Evolutionary conservation across 2,797 vertebrate genomes (phyloP), one percentile per base, ranked within the genome.

Genomic region (Tapera naevia): DNA sequence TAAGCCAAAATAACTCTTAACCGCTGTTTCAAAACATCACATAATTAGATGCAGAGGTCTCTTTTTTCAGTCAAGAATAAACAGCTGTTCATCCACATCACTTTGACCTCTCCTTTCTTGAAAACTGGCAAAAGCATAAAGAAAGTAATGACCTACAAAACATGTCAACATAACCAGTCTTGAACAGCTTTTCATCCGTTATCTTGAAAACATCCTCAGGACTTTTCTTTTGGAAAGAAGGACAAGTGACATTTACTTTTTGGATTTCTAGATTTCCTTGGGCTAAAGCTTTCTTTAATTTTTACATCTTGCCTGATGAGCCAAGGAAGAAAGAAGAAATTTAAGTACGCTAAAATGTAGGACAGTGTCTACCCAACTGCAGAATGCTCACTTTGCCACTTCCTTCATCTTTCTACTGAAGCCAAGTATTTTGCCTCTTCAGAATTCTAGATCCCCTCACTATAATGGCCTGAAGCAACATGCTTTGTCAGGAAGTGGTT

Each of bases 91-190:
- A 1, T 8, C 60, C 32, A 30, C 23, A 70, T 89, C 5, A 60
- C 60, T 95, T 56, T 60, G 57, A 80, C 13, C 46, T 83, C 28
- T 61, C 27, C 46, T 60, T 48, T 66, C n/a, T 4, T 80, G 51
- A 93, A 89, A 85, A 76, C 6, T 46, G 37, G 35, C 53, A 76
- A 85, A 80, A 71, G 35, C 18, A 32, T 85, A 45, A 88, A 64
- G 19, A 73, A 88, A 82, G 48, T 2, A 89, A 71, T 23, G 11
- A 46, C 25, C 62, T 39, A 69, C 6, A 57, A 87, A 80, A 64
- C 51, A 84, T 0, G 4, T 51, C n/a, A 72, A 88, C 86, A 82
- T 33, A 70, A 72, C 3, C 5, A 54, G 30, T 79, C 9, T 65
- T 73, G 24, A 85, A 62, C 3, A 87, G 27, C 14, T 85, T 66